Evolutionary conservation across 1,140 invertebrate species (phyloP).

Genomic region (Lepidurus couesii): DNA sequence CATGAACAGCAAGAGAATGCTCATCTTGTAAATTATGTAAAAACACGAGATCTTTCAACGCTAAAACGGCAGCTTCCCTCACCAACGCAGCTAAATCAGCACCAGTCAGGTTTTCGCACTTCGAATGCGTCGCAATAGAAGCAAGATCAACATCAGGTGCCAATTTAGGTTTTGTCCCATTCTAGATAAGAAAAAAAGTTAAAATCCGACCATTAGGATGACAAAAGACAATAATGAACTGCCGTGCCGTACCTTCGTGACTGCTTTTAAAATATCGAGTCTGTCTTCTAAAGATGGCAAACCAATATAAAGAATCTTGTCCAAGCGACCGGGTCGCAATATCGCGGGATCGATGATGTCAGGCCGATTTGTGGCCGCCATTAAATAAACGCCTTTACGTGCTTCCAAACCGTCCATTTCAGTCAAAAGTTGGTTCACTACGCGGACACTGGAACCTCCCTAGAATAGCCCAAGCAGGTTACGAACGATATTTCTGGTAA

Average conservation of each 20-base stretch:
- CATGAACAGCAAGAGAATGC: constrained; percentile 49
- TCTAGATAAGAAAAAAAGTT: constrained; percentile 46
- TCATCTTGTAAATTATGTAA: constrained; percentile 37
- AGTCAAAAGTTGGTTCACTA: constrained; percentile 95
- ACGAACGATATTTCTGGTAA: not conserved
- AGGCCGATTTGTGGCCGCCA: constrained; percentile 93
- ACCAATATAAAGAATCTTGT: constrained; percentile 90
- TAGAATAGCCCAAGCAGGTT: constrained; percentile 40
- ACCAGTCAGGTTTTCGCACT: constrained; percentile 77
- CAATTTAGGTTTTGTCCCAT: constrained; percentile 68
- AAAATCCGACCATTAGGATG: constrained; percentile 9
- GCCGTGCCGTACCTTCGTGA: constrained; percentile 68
- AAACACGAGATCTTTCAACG: constrained; percentile 60
- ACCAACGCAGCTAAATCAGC: constrained; percentile 86
- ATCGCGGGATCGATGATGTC: constrained; percentile 97
- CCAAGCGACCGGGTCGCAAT: constrained; percentile 85
- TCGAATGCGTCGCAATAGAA: constrained; percentile 55
- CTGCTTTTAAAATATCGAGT: constrained; percentile 77
- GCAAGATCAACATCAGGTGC: constrained; percentile 69
- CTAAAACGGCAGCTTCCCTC: constrained; percentile 69
- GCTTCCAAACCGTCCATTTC: constrained; percentile 97
- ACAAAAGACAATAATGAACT: not conserved
- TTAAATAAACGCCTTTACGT: constrained; percentile 78
- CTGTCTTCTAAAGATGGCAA: constrained; percentile 74
- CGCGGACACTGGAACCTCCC: constrained; percentile 63